Evolutionary conservation across 2,888 invertebrate genomes (phyloP), one percentile per base, ranked within the genome.

Genomic region (Caenorhabditis japonica): DNA sequence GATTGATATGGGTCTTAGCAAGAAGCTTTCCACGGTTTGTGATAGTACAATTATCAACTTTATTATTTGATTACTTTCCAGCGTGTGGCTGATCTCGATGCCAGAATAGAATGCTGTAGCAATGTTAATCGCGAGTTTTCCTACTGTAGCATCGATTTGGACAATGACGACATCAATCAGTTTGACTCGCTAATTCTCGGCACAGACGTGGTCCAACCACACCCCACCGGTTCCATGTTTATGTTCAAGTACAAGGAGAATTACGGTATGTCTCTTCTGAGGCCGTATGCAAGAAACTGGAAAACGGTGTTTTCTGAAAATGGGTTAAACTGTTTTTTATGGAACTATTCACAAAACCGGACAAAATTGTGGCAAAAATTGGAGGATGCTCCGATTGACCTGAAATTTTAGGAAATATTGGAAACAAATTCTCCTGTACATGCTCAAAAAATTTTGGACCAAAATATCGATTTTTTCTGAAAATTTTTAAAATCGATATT

Each of bases 211-310:
- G 21, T 73, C 17, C 25, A 21, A 17, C 60, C 56, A 1, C 73
- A 73, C 39, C 68, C 73, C 13, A 41, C 17, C 27, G 73, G 68
- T 2, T 34, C 56, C 3, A n/a, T 73, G 5, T 52, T 61, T 43
- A 51, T 68, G 59, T 73, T 73, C 36, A 56, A 61, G n/a, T 73
- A 68, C 59, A 73, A 73, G 41, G 73, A 73, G 17, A 19, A 51
- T 36, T 61, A 46, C 15, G 68, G 73, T 66, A 56, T 25, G 10
- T 13, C 5, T 8, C 15, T 30, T 8, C 23, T 52, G 17, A 30
- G 23, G 17, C 25, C 8, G 5, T 30, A 7, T 30, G 7, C n/a
- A n/a, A n/a, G n/a, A n/a, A n/a, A n/a, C n/a, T n/a, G n/a, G n/a
- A n/a, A n/a, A n/a, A n/a, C n/a, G n/a, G n/a, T n/a, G n/a, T n/a